Evolutionary conservation across 2,888 invertebrate species (phyloP), one percentile per base, ranked within the genome.

Genomic region (Pteria penguin): DNA sequence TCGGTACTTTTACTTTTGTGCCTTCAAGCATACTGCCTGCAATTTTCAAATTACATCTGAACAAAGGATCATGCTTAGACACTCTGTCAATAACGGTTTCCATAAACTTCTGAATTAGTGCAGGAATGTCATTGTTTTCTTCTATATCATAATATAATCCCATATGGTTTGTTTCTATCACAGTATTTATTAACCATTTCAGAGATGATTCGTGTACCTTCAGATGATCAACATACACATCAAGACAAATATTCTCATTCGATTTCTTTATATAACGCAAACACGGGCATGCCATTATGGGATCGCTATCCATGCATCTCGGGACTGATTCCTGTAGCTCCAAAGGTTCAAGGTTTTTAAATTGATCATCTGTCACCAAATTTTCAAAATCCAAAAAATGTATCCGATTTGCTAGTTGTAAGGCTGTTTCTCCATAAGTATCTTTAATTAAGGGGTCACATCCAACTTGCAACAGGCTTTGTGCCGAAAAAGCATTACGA

Each of bases 21-120:
- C 72, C 72, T 65, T 72, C 72, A 18, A 24, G 33, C 45, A 55
- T 33, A 55, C 72, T 72, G n/a, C 72, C 72, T 3, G 60, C 72
- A 14, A 65, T 14, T 26, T 45, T 55, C 4, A 72, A 1, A 29
- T 72, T 29, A 29, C 72, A 72, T 11, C 33, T 8, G 52, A 63
- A 65, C 22, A 26, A 4, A 18, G 62, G 36, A 36, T 57, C n/a
- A 29, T 32, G 52, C 4, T 18, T 24, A 22, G 33, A 8, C 0
- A 70, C 5, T 18, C 24, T 29, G n/a, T 31, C 36, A 14, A 61
- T 52, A 2, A 61, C 24, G 2, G 29, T 26, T 14, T 18, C 22
- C 3, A 70, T 26, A 14, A 70, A 11, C 29, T 45, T 24, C 8
- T 22, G 26, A 14, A 70, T 22, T 11, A 18, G 22, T 32, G 36